phyloP scores from a whole-genome alignment of 1,140 invertebrate genomes.

The Drosophila takahashii region DNA sequence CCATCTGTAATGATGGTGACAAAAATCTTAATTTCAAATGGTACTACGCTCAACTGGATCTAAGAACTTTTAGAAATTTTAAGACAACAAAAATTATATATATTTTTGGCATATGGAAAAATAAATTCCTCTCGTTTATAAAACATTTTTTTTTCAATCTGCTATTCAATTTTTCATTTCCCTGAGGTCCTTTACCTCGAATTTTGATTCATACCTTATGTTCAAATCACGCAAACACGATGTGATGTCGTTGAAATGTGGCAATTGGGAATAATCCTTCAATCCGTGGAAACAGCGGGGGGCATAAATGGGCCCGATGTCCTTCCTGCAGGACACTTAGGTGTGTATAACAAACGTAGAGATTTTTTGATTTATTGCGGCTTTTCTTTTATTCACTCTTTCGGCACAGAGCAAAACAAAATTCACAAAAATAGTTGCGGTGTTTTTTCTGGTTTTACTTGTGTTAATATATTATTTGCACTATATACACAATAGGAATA shows the following conservation, averaged over 20 bases:
- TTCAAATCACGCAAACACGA: constrained; percentile 6
- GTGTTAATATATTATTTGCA: constrained; percentile 18
- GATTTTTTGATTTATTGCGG: constrained; percentile 46
- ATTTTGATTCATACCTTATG: constrained; percentile 33
- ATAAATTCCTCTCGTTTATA: no score
- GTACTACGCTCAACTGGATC: no score
- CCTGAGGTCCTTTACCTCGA: not conserved
- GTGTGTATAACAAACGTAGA: constrained; percentile 73
- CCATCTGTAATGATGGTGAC: no score
- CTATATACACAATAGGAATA: constrained; percentile 40
- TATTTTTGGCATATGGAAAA: not conserved
- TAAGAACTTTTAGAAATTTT: no score
- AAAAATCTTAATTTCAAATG: no score
- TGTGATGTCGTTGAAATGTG: constrained; percentile 10
- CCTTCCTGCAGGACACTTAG: constrained; percentile 67
- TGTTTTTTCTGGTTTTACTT: constrained; percentile 11
- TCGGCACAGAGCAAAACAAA: constrained; percentile 42
- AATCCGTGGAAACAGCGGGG: constrained; percentile 16
- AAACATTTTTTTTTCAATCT: not conserved
- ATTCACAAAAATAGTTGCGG: constrained; percentile 36
- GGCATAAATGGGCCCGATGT: constrained; percentile 35
- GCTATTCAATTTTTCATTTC: not conserved
- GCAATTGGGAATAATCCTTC: constrained; percentile 42
- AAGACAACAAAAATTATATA: no score
- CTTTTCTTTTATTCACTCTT: constrained; percentile 20